Evolutionary conservation across 37 sponge, comb jelly and placozoan genomes (phyloP), one percentile per base, ranked within the genome.

Genomic region (Cladorhizidae sp.): DNA sequence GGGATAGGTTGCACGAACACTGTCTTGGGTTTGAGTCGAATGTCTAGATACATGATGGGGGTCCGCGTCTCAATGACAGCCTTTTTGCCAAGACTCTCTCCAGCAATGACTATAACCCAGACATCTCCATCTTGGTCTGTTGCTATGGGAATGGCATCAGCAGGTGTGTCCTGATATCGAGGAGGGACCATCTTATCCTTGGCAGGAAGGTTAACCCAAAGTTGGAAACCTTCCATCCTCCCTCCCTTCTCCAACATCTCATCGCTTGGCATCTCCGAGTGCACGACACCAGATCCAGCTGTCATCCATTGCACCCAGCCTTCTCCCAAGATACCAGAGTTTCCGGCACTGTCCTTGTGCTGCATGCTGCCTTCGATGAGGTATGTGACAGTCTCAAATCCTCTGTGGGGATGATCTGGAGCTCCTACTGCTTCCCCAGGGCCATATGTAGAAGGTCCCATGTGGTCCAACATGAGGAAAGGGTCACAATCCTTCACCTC

Each of bases 231-330:
- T 80, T 92, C 90, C n/a, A 32, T 29, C 37, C 77, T 67, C 20
- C 87, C 91, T 21, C 93, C 93, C 6, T 88, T 88, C 59, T 82
- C 75, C 77, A 85, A 63, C 57, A 85, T 54, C 26, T 95, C 96
- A 43, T 86, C 83, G 0, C 80, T 51, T 2, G 96, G 96, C 86
- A 90, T 95, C 67, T 95, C 96, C n/a, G 90, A 79, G 80, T 95
- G 96, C 15, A 95, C 93, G 1, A 95, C 85, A 35, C 93, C 93
- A 38, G 87, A 79, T 0, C 96, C 96, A 58, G 96, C 96, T 45
- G 96, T 95, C 96, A 95, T 95, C 93, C 96, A 95, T 58, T 95
- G 95, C 67, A 94, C 92, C 88, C 91, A 91, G 18, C 96, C 96
- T 37, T 77, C 83, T 61, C 51, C 70, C 26, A 92, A 77, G 0